Base-by-base conservation (phyloP, 1,140 invertebrate species). In the Drosophila tani region DNA sequence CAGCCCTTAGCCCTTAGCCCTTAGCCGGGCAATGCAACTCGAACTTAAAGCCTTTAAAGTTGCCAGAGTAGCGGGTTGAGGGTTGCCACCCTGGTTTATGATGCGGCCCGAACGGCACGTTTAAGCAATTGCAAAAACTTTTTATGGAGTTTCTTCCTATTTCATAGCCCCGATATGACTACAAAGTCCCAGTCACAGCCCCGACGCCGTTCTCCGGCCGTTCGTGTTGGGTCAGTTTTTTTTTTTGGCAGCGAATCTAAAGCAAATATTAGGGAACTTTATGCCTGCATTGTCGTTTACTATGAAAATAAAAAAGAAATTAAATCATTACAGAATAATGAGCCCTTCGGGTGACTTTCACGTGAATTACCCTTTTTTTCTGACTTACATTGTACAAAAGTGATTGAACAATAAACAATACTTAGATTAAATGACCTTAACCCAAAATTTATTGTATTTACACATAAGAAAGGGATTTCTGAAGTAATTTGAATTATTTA, bases 51-150 rank as follows among this genome's bases (percentile, higher is more conserved):
- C 60, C 59, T 65, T 75, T 75, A 53, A 51, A 32, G 56, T 40
- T 24, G 29, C 38, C 55, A 49, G 11, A 24, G 8, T 1, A 17
- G 24, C 8, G 12, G 40, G 40, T 8, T 0, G 17, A 56, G 53
- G 35, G 15, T n/a, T 49, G 64, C 6, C 45, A 40, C 8, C 47
- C 82, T 73, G 41, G 47, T 84, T 64, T 74, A 85, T 81, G 67
- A 74, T 81, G 64, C 57, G 56, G 74, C 64, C 78, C 78, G 49
- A 66, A 75, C 69, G 79, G 82, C 82, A 85, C 82, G 82, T 86
- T 85, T 82, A 85, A 85, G 77, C 82, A 86, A 85, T 85, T 82
- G 79, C 75, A 86, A 85, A 56, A 85, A 75, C 70, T 75, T 75
- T 75, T 75, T 75, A 75, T 75, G 38, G 50, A 43, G 59, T 76